phyloP scores from a whole-genome alignment of 2,797 vertebrate species.

The Malacoctenus gilli region DNA sequence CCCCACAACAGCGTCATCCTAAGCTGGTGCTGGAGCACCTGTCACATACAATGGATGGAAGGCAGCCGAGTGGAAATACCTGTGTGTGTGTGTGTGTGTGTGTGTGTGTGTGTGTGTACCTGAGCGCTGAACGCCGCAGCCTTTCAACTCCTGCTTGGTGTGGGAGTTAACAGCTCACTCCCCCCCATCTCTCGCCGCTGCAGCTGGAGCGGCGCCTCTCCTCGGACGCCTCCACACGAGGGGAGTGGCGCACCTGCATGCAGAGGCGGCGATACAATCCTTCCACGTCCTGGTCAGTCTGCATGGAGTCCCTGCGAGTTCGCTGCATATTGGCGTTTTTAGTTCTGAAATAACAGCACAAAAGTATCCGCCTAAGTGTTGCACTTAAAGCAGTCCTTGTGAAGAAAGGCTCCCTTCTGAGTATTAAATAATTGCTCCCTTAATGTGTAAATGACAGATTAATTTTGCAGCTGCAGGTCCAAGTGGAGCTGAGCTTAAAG shows the following conservation, averaged over 20 bases:
- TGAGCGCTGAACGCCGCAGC: constrained; percentile 43
- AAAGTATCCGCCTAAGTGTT: constrained; percentile 8
- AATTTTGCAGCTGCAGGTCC: constrained; percentile 23
- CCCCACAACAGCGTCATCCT: constrained; percentile 50
- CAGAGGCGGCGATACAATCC: background rate
- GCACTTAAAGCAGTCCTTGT: constrained; percentile 12
- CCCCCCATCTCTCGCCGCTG: background rate
- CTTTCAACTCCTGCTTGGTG: constrained; percentile 46
- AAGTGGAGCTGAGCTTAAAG: constrained; percentile 46
- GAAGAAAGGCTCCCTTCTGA: constrained; percentile 15
- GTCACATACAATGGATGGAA: constrained; percentile 57
- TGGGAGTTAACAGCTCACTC: constrained; percentile 49
- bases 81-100: too few species aligned
- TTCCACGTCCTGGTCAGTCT: background rate
- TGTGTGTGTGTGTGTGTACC: too few species aligned
- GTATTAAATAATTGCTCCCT: constrained; percentile 32
- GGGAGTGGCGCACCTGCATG: constrained; percentile 6
- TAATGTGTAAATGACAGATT: constrained; percentile 34
- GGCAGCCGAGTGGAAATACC: constrained; percentile 55
- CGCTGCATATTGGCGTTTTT: constrained; percentile 6
- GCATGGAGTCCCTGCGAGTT: background rate
- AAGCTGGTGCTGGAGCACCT: constrained; percentile 44
- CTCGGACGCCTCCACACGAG: constrained; percentile 10
- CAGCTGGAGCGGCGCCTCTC: constrained; percentile 22
- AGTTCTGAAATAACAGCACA: background rate